Percentiles rank a stretch among this genome's conserved stretches.
These are phyloP conservation scores for Graptemys geographica DNA, from an alignment of 2,797 vertebrate genomes.

Conservation along the genomic window DNA sequence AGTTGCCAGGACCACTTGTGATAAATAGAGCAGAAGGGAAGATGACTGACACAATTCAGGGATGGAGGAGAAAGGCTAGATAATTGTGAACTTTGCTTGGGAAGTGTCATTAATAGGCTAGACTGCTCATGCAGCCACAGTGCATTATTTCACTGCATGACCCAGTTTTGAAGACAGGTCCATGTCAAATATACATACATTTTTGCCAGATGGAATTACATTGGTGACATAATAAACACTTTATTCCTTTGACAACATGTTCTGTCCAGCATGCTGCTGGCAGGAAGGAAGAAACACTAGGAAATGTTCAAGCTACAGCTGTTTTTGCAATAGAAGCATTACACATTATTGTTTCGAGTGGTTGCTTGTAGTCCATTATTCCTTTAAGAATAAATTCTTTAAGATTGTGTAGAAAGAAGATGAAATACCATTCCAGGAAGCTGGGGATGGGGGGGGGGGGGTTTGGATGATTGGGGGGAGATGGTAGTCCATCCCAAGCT, in stretches of 20 bases:
- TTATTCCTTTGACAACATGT: conserved; percentile 30
- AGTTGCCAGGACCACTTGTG: neutral
- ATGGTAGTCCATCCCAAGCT: neutral
- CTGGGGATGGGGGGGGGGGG: accelerated
- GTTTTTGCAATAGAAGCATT: neutral
- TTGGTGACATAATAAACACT: conserved; percentile 39
- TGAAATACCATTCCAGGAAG: neutral
- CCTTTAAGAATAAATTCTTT: neutral
- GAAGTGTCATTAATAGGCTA: neutral
- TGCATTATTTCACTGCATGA: neutral
- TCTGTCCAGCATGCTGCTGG: conserved; percentile 23
- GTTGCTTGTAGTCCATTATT: conserved; percentile 15
- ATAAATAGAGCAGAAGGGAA: neutral
- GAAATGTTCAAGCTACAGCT: neutral
- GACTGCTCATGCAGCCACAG: neutral
- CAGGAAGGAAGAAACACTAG: neutral
- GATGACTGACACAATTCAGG: neutral
- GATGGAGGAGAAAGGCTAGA: neutral
- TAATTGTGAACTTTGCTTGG: neutral
- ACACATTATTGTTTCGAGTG: neutral
- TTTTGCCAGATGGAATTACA: conserved; percentile 5
- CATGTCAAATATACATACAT: neutral
- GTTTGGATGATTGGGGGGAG: neutral
- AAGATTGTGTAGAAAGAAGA: neutral
- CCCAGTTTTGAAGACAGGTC: neutral